These are phyloP conservation scores for Anorthoa munda DNA, from an alignment of 2,888 invertebrate genomes.

Conservation along the genomic window DNA sequence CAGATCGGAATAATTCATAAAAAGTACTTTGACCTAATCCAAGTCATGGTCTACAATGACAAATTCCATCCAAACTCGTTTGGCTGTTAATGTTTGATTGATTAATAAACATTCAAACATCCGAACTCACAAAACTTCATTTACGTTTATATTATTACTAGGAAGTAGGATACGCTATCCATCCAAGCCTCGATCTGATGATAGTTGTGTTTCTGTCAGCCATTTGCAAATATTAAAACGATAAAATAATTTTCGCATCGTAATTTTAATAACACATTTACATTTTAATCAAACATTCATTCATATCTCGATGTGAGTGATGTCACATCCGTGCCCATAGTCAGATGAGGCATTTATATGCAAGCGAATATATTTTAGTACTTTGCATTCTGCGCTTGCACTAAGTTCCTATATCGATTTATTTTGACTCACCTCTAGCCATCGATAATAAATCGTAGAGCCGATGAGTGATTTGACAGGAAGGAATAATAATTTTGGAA, in stretches of 20 bases:
- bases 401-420: constrained; percentile 42
- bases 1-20: too few species aligned
- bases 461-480: constrained; percentile 2
- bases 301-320: constrained; percentile 36
- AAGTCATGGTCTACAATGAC: too few species aligned
- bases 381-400: constrained; percentile 45
- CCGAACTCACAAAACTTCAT: too few species aligned
- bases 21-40: too few species aligned
- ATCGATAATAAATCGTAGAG: constrained; percentile 12
- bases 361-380: constrained; percentile 42
- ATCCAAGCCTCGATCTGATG: too few species aligned
- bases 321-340: constrained; percentile 40
- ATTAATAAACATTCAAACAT: too few species aligned
- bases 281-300: constrained; percentile 27
- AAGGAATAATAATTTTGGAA: constrained; percentile 15
- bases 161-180: too few species aligned
- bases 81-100: too few species aligned
- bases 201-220: too few species aligned
- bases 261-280: constrained; percentile 27
- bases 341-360: constrained; percentile 51
- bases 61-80: too few species aligned
- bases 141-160: too few species aligned
- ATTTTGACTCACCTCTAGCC: constrained; percentile 28
- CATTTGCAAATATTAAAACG: not conserved
- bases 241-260: not conserved